Conservation (phyloP, 1,140 invertebrate genomes). For the Mycetomoellerius zeteki region DNA sequence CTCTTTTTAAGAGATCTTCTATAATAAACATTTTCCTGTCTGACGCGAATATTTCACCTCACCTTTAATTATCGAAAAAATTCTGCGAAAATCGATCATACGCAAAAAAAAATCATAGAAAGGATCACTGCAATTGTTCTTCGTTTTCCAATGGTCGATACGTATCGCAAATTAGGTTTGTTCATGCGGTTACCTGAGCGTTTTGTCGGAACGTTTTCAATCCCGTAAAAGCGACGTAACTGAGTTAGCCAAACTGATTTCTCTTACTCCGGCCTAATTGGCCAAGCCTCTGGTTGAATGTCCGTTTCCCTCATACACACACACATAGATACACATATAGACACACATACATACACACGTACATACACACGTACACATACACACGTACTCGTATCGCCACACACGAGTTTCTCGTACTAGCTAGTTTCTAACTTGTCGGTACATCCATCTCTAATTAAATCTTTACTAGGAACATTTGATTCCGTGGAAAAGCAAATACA, state of each 20-base stretch:
- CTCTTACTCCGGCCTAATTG: constrained; percentile 75
- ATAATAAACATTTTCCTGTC: not conserved
- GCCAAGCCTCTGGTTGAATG: constrained; percentile 69
- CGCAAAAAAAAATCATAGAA: constrained; percentile 10
- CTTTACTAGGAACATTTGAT: constrained; percentile 59
- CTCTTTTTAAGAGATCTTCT: not conserved
- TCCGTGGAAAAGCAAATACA: constrained; percentile 19
- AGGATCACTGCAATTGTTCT: constrained; percentile 55
- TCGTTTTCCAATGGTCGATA: constrained; percentile 56
- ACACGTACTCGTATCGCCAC: constrained; percentile 22
- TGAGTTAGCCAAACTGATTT: constrained; percentile 76
- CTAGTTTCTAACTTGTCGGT: constrained; percentile 56
- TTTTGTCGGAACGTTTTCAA: constrained; percentile 77
- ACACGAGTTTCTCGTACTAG: constrained; percentile 5
- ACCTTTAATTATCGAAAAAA: constrained; percentile 6
- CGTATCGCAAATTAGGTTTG: constrained; percentile 71
- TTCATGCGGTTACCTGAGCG: constrained; percentile 62
- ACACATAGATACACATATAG: too few species aligned
- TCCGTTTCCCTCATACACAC: constrained; percentile 43
- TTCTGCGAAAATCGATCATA: constrained; percentile 26
- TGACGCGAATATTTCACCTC: constrained; percentile 4
- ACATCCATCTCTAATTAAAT: constrained; percentile 57
- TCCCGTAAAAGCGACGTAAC: constrained; percentile 76
- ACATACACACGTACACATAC: not conserved
- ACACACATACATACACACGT: not conserved